Conservation (phyloP, 2,888 invertebrate species). For the Acleris literana region DNA sequence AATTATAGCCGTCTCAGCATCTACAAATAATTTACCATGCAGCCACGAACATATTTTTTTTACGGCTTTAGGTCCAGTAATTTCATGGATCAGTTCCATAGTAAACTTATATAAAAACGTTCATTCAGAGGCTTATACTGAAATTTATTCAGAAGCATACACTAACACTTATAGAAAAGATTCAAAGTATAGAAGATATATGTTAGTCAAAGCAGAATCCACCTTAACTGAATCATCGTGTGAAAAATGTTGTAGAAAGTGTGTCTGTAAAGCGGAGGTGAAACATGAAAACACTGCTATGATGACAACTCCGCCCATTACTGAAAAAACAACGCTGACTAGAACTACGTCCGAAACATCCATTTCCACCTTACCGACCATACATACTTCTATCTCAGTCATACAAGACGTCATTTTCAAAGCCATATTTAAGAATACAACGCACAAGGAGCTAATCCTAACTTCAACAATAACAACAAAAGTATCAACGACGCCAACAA, state of each 20-base stretch:
- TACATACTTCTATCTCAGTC: too few species aligned
- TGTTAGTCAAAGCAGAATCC: too few species aligned
- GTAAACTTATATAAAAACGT: background rate
- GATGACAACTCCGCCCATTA: too few species aligned
- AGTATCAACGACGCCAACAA: background rate
- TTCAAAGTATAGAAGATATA: background rate
- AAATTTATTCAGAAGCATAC: background rate
- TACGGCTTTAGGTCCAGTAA: conserved; percentile 4
- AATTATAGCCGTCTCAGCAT: conserved; percentile 20
- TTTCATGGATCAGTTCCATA: conserved; percentile 18
- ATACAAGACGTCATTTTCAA: too few species aligned
- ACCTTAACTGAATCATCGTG: too few species aligned
- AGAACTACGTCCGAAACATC: too few species aligned
- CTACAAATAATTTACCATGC: conserved; percentile 16
- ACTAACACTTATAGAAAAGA: background rate
- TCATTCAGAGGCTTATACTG: background rate
- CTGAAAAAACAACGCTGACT: too few species aligned
- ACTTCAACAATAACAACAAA: background rate
- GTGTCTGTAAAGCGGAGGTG: too few species aligned
- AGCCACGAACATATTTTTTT: conserved; percentile 18
- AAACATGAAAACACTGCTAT: too few species aligned
- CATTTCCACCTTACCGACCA: too few species aligned
- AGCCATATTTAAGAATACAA: background rate
- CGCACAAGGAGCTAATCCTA: background rate
- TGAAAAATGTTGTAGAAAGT: too few species aligned